Percentiles rank a stretch among this genome's conserved stretches.
These are phyloP conservation scores for Cantharis lateralis DNA, from an alignment of 2,888 invertebrate species.

Conservation along the genomic window DNA sequence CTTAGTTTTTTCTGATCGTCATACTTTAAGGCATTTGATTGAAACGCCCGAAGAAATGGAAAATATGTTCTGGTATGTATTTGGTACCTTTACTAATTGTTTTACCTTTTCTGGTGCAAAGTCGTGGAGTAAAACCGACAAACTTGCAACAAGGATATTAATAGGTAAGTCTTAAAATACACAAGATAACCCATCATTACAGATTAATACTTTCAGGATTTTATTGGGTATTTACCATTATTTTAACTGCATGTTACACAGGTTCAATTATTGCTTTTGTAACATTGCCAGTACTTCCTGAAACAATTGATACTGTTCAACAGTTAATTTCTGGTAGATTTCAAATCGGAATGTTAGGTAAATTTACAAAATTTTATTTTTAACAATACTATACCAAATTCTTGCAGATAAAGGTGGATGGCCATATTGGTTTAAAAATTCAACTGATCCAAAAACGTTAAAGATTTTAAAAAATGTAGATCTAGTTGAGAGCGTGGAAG, in stretches of 20 bases:
- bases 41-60: conserved; percentile 74
- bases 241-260: conserved; percentile 82
- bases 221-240: conserved; percentile 87
- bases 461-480: conserved; percentile 70
- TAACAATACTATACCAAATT: not conserved
- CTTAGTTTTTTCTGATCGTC: conserved; percentile 73
- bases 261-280: conserved; percentile 86
- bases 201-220: conserved; percentile 58
- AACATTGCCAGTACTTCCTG: conserved; percentile 76
- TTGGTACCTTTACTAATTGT: conserved; percentile 83
- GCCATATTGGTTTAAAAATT: conserved; percentile 74
- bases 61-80: conserved; percentile 88
- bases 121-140: conserved; percentile 73
- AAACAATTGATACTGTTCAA: conserved; percentile 70
- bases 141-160: conserved; percentile 70
- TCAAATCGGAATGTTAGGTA: conserved; percentile 74
- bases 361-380: conserved; percentile 11
- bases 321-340: conserved; percentile 71
- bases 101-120: conserved; percentile 72
- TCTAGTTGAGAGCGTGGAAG: conserved; percentile 66
- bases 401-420: conserved; percentile 72
- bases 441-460: conserved; percentile 66
- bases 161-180: conserved; percentile 61
- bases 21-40: conserved; percentile 67
- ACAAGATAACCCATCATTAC: not conserved